Evolutionary conservation across 2,797 vertebrate species (phyloP).

Genomic region (Darevskia nairensis): DNA sequence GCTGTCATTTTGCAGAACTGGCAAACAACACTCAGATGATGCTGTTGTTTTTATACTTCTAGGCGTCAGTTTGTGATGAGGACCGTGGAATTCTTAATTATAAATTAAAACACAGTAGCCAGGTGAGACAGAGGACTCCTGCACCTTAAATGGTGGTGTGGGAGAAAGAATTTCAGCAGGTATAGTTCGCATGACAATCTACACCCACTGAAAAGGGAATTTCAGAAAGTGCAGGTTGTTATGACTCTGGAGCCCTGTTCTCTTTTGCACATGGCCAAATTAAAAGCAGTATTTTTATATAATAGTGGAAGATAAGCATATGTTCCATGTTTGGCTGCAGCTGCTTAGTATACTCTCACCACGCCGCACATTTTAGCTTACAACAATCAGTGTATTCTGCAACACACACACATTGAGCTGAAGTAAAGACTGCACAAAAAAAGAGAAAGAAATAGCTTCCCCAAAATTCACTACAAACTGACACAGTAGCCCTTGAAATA

Average conservation of each 20-base stretch:
- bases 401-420: neutral
- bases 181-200: neutral
- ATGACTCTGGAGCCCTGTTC: neutral
- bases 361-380: conserved; percentile 2
- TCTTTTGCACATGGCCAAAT: neutral
- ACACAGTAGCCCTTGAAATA: conserved; percentile 12
- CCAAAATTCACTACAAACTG: neutral
- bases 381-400: neutral
- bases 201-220: neutral
- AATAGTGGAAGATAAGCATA: neutral
- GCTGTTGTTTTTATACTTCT: neutral
- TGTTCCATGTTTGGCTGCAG: neutral
- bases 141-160: too few species aligned
- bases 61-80: neutral
- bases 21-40: neutral
- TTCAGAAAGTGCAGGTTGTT: too few species aligned
- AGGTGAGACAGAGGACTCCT: too few species aligned
- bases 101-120: neutral
- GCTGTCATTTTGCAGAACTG: neutral
- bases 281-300: neutral
- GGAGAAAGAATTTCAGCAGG: too few species aligned
- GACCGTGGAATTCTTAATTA: neutral
- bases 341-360: neutral
- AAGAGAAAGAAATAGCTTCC: neutral
- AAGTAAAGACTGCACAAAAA: neutral